These are phyloP conservation scores for Coreius guichenoti DNA, from an alignment of 2,797 vertebrate genomes.

Conservation along the genomic window DNA sequence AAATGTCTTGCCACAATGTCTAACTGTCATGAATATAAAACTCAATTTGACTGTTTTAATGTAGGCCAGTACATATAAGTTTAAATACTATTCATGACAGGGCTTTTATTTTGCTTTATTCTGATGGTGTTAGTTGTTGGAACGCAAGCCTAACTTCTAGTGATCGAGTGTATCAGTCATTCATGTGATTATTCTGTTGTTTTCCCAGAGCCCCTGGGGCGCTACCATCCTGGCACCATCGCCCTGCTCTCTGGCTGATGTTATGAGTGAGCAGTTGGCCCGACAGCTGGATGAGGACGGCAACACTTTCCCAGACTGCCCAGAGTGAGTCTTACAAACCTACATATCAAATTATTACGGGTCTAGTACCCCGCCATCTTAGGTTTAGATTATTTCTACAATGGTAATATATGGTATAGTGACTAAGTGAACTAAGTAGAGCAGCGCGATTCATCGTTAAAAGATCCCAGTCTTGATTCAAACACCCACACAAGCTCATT, in stretches of 20 bases:
- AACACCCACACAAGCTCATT: neutral
- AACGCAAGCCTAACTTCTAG: no score
- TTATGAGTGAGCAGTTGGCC: constrained; percentile 96
- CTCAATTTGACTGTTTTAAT: neutral
- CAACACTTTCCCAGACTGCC: constrained; percentile 71
- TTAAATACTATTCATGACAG: neutral
- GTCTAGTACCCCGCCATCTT: neutral
- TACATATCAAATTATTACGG: neutral
- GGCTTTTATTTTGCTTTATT: constrained; percentile 6
- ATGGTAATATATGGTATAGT: neutral
- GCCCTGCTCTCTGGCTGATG: constrained; percentile 89
- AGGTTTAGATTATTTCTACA: neutral
- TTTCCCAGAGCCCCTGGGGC: constrained; percentile 87
- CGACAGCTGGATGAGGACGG: constrained; percentile 89
- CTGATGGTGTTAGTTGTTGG: neutral
- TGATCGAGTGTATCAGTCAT: neutral
- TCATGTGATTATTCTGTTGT: constrained; percentile 1
- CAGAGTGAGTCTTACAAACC: constrained; percentile 76
- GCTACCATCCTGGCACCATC: constrained; percentile 65
- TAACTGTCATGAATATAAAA: neutral
- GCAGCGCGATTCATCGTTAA: neutral
- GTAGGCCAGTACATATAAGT: neutral
- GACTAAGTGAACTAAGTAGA: neutral
- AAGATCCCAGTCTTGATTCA: neutral
- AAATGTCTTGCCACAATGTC: neutral